A percentile compares a stretch with the other conserved stretches of the same genome.
These are phyloP conservation scores for Bursaphelenchus okinawaensis DNA, from an alignment of 2,888 invertebrate species.

Conservation along the genomic window DNA sequence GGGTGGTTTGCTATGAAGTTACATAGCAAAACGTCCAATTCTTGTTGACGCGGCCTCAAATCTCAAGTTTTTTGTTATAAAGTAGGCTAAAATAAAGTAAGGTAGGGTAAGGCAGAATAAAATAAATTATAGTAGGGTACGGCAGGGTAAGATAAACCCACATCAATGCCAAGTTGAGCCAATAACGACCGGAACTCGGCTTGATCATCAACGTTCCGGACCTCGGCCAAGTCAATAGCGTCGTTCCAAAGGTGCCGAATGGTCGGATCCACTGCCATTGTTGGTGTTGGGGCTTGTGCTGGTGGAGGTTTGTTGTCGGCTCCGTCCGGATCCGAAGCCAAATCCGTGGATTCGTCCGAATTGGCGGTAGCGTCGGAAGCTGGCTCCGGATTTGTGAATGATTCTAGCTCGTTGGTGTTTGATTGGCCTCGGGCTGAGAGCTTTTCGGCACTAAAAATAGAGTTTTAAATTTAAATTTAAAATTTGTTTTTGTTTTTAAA, in stretches of 20 bases:
- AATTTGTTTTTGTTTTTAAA: too few species aligned
- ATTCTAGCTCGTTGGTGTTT: background rate
- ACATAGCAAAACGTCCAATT: too few species aligned
- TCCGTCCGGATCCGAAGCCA: constrained; percentile 6
- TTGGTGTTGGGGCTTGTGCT: background rate
- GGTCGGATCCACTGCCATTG: constrained; percentile 20
- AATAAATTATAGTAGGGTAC: too few species aligned
- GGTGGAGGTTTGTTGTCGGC: background rate
- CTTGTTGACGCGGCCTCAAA: too few species aligned
- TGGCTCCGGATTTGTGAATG: background rate
- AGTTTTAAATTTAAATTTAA: too few species aligned
- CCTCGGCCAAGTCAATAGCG: constrained; percentile 31
- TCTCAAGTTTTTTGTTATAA: background rate
- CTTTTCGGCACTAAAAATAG: constrained; percentile 29
- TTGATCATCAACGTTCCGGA: constrained; percentile 36
- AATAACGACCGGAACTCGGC: constrained; percentile 37
- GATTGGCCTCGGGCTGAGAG: constrained; percentile 27
- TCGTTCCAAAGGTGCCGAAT: constrained; percentile 34
- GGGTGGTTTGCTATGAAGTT: background rate
- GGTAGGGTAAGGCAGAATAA: too few species aligned
- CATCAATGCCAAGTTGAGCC: constrained; percentile 51
- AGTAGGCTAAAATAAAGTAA: background rate
- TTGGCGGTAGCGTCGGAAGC: background rate
- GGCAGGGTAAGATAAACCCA: too few species aligned
- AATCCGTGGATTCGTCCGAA: constrained; percentile 10